Evolutionary conservation across 2,797 vertebrate genomes (phyloP), one percentile per base, ranked within the genome.

Genomic region (Petrocephalus sullivani): DNA sequence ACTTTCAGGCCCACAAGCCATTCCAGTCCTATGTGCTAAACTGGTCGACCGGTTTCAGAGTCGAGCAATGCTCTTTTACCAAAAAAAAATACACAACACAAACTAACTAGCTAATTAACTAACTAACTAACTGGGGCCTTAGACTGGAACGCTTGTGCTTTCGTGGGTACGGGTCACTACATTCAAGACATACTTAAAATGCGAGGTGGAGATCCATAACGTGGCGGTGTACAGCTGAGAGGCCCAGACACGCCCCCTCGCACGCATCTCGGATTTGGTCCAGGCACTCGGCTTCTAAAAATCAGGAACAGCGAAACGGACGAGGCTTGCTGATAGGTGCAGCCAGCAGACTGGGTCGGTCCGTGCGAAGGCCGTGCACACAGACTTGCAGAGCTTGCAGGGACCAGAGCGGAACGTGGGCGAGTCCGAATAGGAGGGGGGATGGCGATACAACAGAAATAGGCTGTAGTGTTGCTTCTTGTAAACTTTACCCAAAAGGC

Each of bases 381-480:
- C n/a, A 2, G 54, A 64, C 28, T 33, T 49, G 2, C 57, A n/a
- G 4, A 58, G 16, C 16, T 85, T 67, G 19, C 19, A 16, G 82
- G 19, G 54, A 81, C 81, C 23, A 0, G 19, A 57, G 33, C 23
- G 1, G 12, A 67, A 14, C 4, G 2, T 57, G 49, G 28, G 14
- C 37, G 1, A 60, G 67, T 54, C 8, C 23, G 28, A 67, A 23
- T 16, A 0, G 19, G 78, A 4, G 37, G 0, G 82, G 28, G 23
- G 54, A n/a, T 5, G 14, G 6, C 14, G 53, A 93, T 90, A 89
- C 91, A 93, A 37, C 10, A 7, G 91, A 93, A 93, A 93, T 91
- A 91, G 89, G 92, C 90, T 89, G 91, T 94, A 94, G 94, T 95
- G 94, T 95, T 93, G 89, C 92, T 90, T 89, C 89, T 92, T 90